Evolutionary conservation across 2,888 invertebrate species (phyloP).

Genomic region (Balanococcus diminutus): DNA sequence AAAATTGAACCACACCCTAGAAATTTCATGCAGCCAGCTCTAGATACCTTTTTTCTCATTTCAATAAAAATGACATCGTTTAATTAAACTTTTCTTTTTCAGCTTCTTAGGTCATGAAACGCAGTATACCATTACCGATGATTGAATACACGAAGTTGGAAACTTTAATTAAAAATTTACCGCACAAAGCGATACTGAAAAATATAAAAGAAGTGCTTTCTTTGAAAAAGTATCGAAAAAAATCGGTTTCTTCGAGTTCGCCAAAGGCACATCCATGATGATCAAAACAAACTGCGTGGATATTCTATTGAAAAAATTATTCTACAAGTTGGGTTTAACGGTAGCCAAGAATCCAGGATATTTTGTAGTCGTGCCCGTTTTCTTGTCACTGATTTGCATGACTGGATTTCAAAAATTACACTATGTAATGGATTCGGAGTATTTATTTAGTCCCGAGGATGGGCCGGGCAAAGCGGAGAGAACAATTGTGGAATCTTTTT

Average conservation of each 20-base stretch:
- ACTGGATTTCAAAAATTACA: slow-evolving; percentile 80
- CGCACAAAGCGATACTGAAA: slow-evolving; percentile 18
- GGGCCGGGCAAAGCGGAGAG: slow-evolving; percentile 85
- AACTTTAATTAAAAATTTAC: neutral
- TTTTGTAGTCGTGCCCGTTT: slow-evolving; percentile 84
- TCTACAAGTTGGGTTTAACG: slow-evolving; percentile 78
- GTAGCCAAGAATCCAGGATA: slow-evolving; percentile 86
- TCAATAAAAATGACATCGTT: no score
- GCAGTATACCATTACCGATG: slow-evolving; percentile 23
- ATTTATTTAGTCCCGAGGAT: slow-evolving; percentile 86
- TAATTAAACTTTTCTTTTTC: neutral
- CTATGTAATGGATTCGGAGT: slow-evolving; percentile 92
- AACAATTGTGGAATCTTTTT: slow-evolving; percentile 78
- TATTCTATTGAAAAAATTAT: slow-evolving; percentile 77
- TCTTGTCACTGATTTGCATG: slow-evolving; percentile 79
- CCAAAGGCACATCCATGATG: neutral
- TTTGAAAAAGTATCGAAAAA: slow-evolving; percentile 12
- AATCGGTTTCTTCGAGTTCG: neutral
- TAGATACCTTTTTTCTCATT: no score
- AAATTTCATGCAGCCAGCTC: no score
- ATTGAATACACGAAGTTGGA: slow-evolving; percentile 17
- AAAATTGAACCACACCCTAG: no score
- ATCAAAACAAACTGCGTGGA: slow-evolving; percentile 68
- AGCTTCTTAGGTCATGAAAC: slow-evolving; percentile 3
- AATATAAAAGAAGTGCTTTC: neutral